A percentile compares a stretch with the other conserved stretches of the same genome.
Conservation (phyloP, 2,797 vertebrate genomes). For the Neomorphus geoffroyi region DNA sequence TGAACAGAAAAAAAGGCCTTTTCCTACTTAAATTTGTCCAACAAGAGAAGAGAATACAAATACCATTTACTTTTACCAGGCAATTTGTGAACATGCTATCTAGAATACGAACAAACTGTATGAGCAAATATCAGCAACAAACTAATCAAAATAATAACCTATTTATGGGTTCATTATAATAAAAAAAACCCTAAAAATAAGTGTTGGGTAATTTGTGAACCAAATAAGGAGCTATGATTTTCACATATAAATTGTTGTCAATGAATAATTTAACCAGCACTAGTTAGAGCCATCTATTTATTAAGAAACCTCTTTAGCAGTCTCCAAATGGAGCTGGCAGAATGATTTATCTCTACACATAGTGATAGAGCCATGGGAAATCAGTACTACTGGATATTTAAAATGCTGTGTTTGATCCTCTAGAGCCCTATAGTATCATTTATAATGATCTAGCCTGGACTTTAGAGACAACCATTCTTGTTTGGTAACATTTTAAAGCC, state of each 20-base stretch:
- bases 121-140: not conserved
- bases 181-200: slow-evolving; percentile 28
- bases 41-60: not conserved
- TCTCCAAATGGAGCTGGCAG: slow-evolving; percentile 5
- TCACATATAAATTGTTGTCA: slow-evolving; percentile 6
- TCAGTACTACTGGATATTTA: not conserved
- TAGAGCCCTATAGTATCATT: not conserved
- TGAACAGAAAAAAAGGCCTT: not conserved
- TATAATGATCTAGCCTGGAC: not conserved
- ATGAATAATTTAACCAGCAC: slow-evolving; percentile 35
- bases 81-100: not conserved
- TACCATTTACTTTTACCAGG: not conserved
- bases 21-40: not conserved
- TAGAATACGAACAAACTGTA: not conserved
- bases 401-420: not conserved
- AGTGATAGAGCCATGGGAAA: slow-evolving; percentile 25
- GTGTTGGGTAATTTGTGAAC: slow-evolving; percentile 9
- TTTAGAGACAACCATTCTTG: not conserved
- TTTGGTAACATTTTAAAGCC: not conserved
- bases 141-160: slow-evolving; percentile 30
- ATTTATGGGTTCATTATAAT: slow-evolving; percentile 2
- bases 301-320: not conserved
- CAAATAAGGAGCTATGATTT: not conserved
- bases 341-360: not conserved
- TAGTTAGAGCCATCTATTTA: not conserved